These are phyloP conservation scores for Chrysocyon brachyurus DNA, from an alignment of 2,797 vertebrate species.

Conservation along the genomic window DNA sequence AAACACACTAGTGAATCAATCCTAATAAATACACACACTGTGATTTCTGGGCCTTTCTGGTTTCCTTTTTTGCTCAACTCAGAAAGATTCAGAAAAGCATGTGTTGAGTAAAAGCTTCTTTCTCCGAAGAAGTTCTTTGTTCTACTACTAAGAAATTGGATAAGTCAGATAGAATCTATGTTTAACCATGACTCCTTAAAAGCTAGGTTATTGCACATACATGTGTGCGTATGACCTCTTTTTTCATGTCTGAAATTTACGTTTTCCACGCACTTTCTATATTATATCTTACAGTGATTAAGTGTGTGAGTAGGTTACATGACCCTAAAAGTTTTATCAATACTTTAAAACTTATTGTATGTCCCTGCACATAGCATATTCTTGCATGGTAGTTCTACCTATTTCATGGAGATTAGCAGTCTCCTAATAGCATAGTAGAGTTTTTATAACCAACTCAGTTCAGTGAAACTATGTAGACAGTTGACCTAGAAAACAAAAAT, in stretches of 20 bases:
- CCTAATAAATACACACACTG: not conserved
- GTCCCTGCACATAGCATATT: not conserved
- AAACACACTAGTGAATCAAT: slow-evolving; percentile 52
- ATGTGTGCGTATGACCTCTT: not conserved
- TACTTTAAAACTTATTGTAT: not conserved
- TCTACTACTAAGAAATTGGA: slow-evolving; percentile 26
- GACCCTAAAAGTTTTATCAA: not conserved
- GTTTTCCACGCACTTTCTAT: not conserved
- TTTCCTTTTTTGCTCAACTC: not conserved
- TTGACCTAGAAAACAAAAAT: slow-evolving; percentile 24
- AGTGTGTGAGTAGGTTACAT: not conserved
- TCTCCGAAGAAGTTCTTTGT: slow-evolving; percentile 48
- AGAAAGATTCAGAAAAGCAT: slow-evolving; percentile 24
- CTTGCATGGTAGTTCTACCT: not conserved
- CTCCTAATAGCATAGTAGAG: not conserved
- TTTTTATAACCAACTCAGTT: slow-evolving; percentile 43
- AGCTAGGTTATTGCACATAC: not conserved
- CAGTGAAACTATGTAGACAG: not conserved
- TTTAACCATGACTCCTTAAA: slow-evolving; percentile 43
- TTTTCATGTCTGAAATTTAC: not conserved
- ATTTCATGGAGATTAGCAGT: not conserved
- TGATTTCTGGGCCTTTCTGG: not conserved
- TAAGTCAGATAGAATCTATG: not conserved
- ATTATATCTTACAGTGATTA: not conserved
- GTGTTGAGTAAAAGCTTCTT: slow-evolving; percentile 21